Percentiles rank a stretch among this genome's conserved stretches.
phyloP scores from a whole-genome alignment of 2,113 vertebrate genomes.

The Proterorhinus semilunaris region DNA sequence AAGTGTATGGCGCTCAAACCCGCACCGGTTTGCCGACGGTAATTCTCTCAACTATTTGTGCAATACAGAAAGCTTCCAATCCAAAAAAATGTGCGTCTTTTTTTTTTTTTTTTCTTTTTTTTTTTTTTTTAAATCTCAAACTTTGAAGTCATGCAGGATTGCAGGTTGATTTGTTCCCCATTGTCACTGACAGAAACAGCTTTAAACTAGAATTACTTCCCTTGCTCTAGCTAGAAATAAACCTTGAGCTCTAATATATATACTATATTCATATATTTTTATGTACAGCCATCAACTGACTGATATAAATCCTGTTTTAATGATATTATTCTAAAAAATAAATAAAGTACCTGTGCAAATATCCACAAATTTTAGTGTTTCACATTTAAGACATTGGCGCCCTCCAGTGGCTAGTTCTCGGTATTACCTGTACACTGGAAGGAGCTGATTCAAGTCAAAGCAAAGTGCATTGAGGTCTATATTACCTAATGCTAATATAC shows the following conservation, averaged over 20 bases:
- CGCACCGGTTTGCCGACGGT: conserved; percentile 32
- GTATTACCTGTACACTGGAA: conserved; percentile 73
- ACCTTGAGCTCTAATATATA: conserved; percentile 83
- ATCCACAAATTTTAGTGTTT: conserved; percentile 82
- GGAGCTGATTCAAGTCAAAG: conserved; percentile 82
- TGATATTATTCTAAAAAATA: conserved; percentile 83
- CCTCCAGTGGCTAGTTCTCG: conserved; percentile 75
- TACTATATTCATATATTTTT: conserved; percentile 82
- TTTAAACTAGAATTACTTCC: conserved; percentile 75
- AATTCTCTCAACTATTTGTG: conserved; percentile 48
- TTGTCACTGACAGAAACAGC: conserved; percentile 76
- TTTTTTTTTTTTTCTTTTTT: neutral
- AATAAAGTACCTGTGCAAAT: conserved; percentile 85
- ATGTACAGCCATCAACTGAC: conserved; percentile 77
- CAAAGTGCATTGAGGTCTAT: conserved; percentile 79
- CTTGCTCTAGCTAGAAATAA: conserved; percentile 82
- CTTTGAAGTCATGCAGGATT: conserved; percentile 77
- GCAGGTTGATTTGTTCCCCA: conserved; percentile 73
- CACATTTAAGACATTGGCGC: conserved; percentile 83
- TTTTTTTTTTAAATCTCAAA: conserved; percentile 52
- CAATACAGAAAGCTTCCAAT: conserved; percentile 57
- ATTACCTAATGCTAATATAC: conserved; percentile 76
- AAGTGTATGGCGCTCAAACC: conserved; percentile 23
- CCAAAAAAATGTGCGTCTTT: conserved; percentile 47
- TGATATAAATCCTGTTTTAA: conserved; percentile 80